Base-by-base conservation (phyloP, 2,113 vertebrate genomes). In the Halichoeres trimaculatus region DNA sequence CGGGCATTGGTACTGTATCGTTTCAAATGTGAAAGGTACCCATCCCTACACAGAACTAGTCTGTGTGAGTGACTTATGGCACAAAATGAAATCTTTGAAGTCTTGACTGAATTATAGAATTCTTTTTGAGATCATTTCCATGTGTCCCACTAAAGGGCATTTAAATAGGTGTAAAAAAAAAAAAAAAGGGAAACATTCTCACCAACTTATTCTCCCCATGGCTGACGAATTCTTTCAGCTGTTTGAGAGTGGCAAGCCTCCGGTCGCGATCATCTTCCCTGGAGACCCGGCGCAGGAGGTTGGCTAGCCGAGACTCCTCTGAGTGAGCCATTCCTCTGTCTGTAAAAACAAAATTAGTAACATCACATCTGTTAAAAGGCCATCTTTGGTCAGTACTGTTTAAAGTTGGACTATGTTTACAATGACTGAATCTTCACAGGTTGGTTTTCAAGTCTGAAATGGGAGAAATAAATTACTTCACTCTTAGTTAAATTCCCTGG, bases 231-330 rank as follows among this genome's bases (percentile, higher is more conserved):
- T 99, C 98, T 94, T 95, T 98, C 94, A 99, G 90, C 89, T 98
- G 98, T 94, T 97, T 99, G 93, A 99, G 95, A 88, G 97, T 98
- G 94, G 95, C 94, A 93, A 99, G 94, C 94, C 98, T 96, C 90
- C 98, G 95, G 94, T 99, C 98, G 87, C 98, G 96, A 90, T 99
- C 98, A n/a, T 99, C 98, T 95, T 99, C 98, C 90, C 98, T 96
- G 93, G 97, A 98, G 89, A 98, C 95, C 93, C 97, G 94, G 93
- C 98, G 97, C 93, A 99, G 95, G 95, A 99, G 97, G 96, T 99
- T 99, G 89, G 96, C 96, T 95, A 99, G 94, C 93, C 98, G 97
- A 94, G 97, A 97, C 96, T 99, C 98, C 69, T 99, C 98, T 78
- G 98, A 98, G 93, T 98, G 98, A 96, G 96, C 94, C 96, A 97